Conservation (phyloP, 92 coral and sea anemone species). For the Phenganax stokvisi region DNA sequence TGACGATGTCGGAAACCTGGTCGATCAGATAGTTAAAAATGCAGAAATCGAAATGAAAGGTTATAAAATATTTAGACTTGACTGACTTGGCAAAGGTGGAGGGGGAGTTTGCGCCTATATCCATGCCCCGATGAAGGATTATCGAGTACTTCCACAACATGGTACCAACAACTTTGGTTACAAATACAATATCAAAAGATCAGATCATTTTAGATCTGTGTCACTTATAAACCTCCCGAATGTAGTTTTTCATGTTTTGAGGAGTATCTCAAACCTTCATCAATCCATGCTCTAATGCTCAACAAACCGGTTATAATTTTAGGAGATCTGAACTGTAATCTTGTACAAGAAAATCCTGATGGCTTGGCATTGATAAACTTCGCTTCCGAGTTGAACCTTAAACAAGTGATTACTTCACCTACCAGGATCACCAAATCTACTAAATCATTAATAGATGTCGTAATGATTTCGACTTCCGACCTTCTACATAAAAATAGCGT, state of each 20-base stretch:
- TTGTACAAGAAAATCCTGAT: not conserved
- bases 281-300: not conserved
- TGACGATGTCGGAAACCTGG: too few relatives aligned
- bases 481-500: too few relatives aligned
- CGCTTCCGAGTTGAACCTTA: not conserved
- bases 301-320: not conserved
- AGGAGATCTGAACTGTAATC: constrained; percentile 6
- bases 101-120: too few relatives aligned
- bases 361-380: not conserved
- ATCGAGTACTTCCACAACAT: too few relatives aligned
- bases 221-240: not conserved
- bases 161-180: too few relatives aligned
- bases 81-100: too few relatives aligned
- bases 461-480: too few relatives aligned
- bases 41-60: too few relatives aligned
- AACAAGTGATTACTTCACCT: not conserved
- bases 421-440: not conserved
- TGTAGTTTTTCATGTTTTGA: not conserved
- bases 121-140: too few relatives aligned
- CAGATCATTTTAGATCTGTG: not conserved
- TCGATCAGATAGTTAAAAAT: too few relatives aligned
- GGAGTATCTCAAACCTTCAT: not conserved
- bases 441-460: not conserved
- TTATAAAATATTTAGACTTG: too few relatives aligned
- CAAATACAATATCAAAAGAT: too few relatives aligned